Base-by-base conservation (phyloP, 2,888 invertebrate species). In the Ceramica pisi region DNA sequence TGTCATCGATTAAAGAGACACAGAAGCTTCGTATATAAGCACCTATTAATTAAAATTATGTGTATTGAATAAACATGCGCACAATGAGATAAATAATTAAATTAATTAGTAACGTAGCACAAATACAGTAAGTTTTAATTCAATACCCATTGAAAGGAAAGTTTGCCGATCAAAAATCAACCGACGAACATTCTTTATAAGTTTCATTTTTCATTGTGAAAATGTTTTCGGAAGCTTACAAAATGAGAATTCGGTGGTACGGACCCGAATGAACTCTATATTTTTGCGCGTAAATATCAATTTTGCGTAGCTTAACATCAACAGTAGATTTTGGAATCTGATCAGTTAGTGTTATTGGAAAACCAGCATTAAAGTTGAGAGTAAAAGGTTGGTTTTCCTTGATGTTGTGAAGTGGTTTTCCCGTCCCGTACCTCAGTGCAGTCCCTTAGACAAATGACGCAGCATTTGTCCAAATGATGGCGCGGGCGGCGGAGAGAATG, bases 391-490 rank as follows among this genome's bases (percentile, higher is more conserved):
- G 80, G 86, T 78, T 92, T 91, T 94, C 72, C 76, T 73, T 71
- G 60, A 73, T 83, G 67, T 62, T 66, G 46, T 65, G 62, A 56
- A 55, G 63, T 83, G 82, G 83, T 85, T 88, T 87, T 86, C 87
- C 88, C 89, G 88, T 88, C 92, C 92, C 92, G 85, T 90, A 80
- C 91, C 90, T 80, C 88, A 78, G 90, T 86, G 88, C 93, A 90
- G 85, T 85, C 95, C 94, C 94, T 93, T 92, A 95, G 96, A 96
- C 94, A 96, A 96, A 96, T 96, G 96, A 95, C 92, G 92, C 92
- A 93, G 93, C 96, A 96, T 96, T 96, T 96, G 96, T 96, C 96
- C 96, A 95, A 96, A 96, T 96, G 96, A 96, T 96, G 96, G 96
- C 96, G 96, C 95, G 95, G 96, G 96, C 95, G 96, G 94, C 93